Evolutionary conservation across 2,888 invertebrate species (phyloP).

Genomic region (Villa cingulata): DNA sequence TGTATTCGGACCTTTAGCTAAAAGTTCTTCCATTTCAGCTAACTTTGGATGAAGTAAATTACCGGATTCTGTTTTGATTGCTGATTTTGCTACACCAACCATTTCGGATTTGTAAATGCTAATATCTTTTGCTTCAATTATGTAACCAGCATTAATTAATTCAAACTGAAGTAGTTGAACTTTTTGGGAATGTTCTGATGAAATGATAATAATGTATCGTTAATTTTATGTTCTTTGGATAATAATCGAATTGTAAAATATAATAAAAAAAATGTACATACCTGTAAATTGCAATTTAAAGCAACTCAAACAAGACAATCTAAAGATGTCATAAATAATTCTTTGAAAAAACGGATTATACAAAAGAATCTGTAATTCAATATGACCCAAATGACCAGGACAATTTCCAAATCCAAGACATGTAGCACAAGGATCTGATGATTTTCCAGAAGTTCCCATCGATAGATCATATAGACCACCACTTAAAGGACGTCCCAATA

Average conservation of each 20-base stretch:
- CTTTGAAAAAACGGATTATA: constrained; percentile 83
- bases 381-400: constrained; percentile 90
- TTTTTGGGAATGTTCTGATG: constrained; percentile 30
- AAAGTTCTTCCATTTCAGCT: constrained; percentile 37
- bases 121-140: constrained; percentile 57
- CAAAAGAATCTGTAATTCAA: constrained; percentile 75
- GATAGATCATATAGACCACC: constrained; percentile 85
- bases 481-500: constrained; percentile 62
- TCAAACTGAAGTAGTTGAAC: constrained; percentile 47
- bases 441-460: constrained; percentile 45
- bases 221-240: not conserved
- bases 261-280: constrained; percentile 20
- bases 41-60: constrained; percentile 37
- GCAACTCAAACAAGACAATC: constrained; percentile 58
- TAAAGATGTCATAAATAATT: constrained; percentile 51
- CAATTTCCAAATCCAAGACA: constrained; percentile 59
- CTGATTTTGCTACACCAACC: constrained; percentile 20
- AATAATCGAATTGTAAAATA: not conserved
- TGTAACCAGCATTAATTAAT: constrained; percentile 58
- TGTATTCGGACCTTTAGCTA: constrained; percentile 16
- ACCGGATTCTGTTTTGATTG: constrained; percentile 26
- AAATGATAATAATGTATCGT: not conserved
- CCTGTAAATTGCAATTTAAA: constrained; percentile 52
- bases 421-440: constrained; percentile 58
- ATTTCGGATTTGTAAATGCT: constrained; percentile 36